Base-by-base conservation (phyloP, 2,888 invertebrate species). In the Minunthozetes semirufus region DNA sequence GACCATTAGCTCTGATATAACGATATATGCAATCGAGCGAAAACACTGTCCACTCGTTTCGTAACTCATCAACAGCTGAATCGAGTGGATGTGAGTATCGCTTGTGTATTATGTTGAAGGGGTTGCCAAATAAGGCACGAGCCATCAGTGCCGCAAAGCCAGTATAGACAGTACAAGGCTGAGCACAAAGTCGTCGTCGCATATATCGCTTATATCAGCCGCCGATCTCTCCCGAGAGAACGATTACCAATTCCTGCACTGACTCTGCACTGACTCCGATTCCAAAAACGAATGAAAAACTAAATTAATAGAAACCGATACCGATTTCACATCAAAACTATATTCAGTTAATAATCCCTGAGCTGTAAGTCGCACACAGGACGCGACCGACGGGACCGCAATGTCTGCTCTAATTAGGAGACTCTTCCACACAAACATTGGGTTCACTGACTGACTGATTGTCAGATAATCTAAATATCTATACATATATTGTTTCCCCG, bases 281-380 rank as follows among this genome's bases (percentile, higher is more conserved):
- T n/a, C 42, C 19, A 27, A 15, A 42, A 70, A 42, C 9, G 22
- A 27, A 66, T 66, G 70, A 25, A 70, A 70, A 46, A 70, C 70
- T 70, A 48, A 70, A 70, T 70, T 70, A 70, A 70, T 70, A 70
- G 70, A 70, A 46, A 46, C 70, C 38, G 70, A 46, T 19, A 46
- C 70, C 25, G 25, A 48, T 70, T 70, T 33, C 33, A n/a, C 33
- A 70, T 48, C 48, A 46, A 48, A 46, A 70, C 70, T 29, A 66
- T 70, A 70, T 70, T 46, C 70, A 46, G 46, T 46, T 66, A 66
- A 66, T 66, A 66, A 66, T 66, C 63, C 63, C 63, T 66, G 8
- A 38, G 63, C n/a, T 66, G 8, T 38, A 11, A 66, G 63, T n/a
- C 38, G 33, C 61, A 2, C 19, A 66, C n/a, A 66, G 63, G 63